These are phyloP conservation scores for Leptinotarsa defecta DNA, from an alignment of 1,140 invertebrate genomes.

Conservation along the genomic window DNA sequence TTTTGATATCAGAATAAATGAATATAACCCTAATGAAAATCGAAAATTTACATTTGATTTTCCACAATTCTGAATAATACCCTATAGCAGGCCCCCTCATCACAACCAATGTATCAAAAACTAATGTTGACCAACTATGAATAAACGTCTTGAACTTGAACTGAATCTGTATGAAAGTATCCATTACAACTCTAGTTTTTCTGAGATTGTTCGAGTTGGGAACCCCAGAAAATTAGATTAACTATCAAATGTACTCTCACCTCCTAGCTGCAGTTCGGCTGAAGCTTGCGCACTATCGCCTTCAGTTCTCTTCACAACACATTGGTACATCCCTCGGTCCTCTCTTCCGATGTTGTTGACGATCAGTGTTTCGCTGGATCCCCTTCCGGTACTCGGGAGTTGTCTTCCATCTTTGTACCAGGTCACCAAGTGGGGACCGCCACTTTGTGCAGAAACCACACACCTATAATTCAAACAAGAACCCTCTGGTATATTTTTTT, in stretches of 20 bases:
- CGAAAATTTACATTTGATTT: no score
- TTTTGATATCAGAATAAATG: no score
- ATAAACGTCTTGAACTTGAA: no score
- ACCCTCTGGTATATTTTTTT: constrained; percentile 40
- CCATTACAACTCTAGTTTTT: no score
- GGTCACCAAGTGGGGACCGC: constrained; percentile 59
- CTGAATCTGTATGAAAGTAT: no score
- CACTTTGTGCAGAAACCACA: constrained; percentile 52
- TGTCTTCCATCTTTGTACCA: constrained; percentile 75
- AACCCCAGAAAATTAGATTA: no score
- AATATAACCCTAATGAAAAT: no score
- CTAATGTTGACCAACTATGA: no score
- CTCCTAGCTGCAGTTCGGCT: constrained; percentile 78
- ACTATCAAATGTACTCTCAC: constrained; percentile 57
- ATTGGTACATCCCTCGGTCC: constrained; percentile 86
- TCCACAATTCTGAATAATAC: no score
- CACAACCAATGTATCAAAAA: no score
- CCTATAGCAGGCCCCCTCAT: no score
- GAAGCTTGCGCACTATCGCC: constrained; percentile 80
- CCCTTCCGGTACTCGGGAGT: constrained; percentile 67
- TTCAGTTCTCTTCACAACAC: constrained; percentile 74
- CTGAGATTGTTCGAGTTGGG: no score
- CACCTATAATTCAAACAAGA: constrained; percentile 61
- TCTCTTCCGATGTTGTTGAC: constrained; percentile 73
- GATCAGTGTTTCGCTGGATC: constrained; percentile 67